Evolutionary conservation across 1,140 invertebrate genomes (phyloP).

Genomic region (Telenomus remus): DNA sequence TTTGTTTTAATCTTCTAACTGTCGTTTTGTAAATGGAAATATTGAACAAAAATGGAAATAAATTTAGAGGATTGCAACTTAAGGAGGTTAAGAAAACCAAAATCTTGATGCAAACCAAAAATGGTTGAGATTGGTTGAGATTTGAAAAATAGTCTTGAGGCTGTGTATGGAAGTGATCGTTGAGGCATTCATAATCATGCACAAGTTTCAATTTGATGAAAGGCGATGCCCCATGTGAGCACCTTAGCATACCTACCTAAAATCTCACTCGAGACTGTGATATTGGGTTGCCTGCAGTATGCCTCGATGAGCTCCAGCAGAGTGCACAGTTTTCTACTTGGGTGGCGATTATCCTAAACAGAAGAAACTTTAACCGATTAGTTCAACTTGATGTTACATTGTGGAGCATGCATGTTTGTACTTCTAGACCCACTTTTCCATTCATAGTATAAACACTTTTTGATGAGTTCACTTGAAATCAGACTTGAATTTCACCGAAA

Average conservation of each 20-base stretch:
- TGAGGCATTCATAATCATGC: too few species aligned
- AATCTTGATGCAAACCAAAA: too few species aligned
- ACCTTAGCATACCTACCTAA: neutral
- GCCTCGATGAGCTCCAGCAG: constrained; percentile 1
- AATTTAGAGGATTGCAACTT: too few species aligned
- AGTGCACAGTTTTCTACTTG: neutral
- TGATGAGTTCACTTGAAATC: too few species aligned
- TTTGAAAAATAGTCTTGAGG: too few species aligned
- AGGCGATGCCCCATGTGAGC: neutral
- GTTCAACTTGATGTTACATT: neutral
- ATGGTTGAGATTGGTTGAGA: too few species aligned
- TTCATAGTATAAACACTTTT: neutral
- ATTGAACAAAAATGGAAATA: too few species aligned
- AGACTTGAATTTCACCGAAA: too few species aligned
- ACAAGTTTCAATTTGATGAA: neutral
- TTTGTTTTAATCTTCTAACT: too few species aligned
- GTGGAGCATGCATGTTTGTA: neutral
- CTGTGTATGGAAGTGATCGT: too few species aligned
- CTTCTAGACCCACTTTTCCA: neutral
- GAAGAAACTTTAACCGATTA: neutral
- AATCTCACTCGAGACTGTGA: neutral
- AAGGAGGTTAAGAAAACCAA: too few species aligned
- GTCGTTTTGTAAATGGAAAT: too few species aligned
- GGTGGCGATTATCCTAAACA: neutral
- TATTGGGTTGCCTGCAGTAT: constrained; percentile 3